phyloP scores from a whole-genome alignment of 2,113 vertebrate species.

The Chaetura pelagica region DNA sequence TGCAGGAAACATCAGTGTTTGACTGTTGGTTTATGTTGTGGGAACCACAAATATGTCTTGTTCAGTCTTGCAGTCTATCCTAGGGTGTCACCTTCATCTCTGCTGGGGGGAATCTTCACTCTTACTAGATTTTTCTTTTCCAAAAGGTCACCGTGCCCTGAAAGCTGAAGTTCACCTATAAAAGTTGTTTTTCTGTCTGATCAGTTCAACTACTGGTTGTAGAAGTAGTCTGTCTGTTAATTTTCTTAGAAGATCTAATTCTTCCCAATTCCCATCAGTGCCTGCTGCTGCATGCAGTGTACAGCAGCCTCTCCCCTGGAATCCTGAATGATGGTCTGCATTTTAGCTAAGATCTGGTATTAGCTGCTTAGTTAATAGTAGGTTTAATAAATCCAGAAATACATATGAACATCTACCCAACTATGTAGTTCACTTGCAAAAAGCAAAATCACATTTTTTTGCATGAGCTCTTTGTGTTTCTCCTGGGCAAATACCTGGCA shows the following conservation, averaged over 20 bases:
- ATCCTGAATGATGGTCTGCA: not conserved
- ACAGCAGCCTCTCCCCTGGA: not conserved
- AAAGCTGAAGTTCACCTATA: not conserved
- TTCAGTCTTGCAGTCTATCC: not conserved
- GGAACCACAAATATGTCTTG: not conserved
- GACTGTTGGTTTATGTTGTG: not conserved
- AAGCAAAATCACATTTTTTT: not conserved
- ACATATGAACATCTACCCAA: not conserved
- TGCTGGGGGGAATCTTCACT: not conserved
- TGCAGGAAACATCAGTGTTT: not conserved
- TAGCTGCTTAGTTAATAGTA: not conserved
- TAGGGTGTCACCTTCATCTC: not conserved
- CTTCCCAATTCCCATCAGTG: not conserved
- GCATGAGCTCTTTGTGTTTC: not conserved
- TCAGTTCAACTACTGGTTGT: not conserved
- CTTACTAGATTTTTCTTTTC: not conserved
- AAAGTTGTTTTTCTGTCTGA: not conserved
- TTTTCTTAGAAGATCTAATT: not conserved
- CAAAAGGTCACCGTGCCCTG: not conserved
- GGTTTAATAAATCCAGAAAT: not conserved
- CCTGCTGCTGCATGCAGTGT: not conserved
- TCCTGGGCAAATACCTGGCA: accelerated
- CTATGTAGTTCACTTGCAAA: not conserved
- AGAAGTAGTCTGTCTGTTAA: not conserved
- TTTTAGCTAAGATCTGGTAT: not conserved